Evolutionary conservation across 2,797 vertebrate species (phyloP).

Genomic region (Oreochromis mossambicus): DNA sequence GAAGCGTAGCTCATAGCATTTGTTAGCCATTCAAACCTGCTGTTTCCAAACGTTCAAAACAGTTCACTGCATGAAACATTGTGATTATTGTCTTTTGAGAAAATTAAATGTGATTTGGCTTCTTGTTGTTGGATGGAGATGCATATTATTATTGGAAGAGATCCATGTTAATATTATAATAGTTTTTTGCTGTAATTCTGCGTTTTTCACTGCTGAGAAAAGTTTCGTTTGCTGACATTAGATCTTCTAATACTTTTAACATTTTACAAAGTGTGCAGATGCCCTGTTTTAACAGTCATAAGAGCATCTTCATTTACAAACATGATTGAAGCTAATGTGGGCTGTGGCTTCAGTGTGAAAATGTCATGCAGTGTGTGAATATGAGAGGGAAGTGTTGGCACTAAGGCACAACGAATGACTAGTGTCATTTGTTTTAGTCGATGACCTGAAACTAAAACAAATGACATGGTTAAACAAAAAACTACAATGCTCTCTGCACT

Average conservation of each 20-base stretch:
- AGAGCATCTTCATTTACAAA: neutral
- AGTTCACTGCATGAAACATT: neutral
- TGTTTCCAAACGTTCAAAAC: neutral
- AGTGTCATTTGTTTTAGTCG: neutral
- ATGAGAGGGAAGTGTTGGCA: neutral
- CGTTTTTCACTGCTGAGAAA: neutral
- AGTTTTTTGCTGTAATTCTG: neutral
- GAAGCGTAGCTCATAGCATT: rapidly evolving
- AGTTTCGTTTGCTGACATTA: neutral
- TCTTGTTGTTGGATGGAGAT: neutral
- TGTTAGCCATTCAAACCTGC: neutral
- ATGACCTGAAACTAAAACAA: neutral
- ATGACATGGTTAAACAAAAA: neutral
- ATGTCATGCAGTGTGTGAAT: neutral
- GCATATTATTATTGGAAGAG: neutral
- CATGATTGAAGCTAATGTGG: rapidly evolving
- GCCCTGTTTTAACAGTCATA: neutral
- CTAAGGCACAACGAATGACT: neutral
- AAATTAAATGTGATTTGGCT: neutral
- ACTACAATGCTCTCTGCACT: neutral
- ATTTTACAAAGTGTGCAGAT: neutral
- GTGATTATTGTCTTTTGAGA: neutral
- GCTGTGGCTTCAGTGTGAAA: no score
- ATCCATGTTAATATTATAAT: neutral
- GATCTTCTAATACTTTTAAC: neutral